Base-by-base conservation (phyloP, 2,888 invertebrate genomes). In the Megamerina dolium region DNA sequence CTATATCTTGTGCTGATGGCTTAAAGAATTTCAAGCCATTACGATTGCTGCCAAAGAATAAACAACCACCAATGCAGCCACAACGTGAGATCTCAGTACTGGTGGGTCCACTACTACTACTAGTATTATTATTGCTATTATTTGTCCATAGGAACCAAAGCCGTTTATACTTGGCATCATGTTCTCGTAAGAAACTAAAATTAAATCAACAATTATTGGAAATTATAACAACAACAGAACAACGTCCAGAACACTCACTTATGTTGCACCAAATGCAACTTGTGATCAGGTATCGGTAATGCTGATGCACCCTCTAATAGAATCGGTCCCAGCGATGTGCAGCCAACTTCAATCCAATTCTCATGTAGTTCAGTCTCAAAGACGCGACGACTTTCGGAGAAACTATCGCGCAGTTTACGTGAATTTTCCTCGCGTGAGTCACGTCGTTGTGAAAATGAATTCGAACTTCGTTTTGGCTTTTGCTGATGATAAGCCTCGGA, bases 41-140 rank as follows among this genome's bases (percentile, higher is more conserved):
- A 60, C 82, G 80, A 69, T 95, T 95, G 41, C 80, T 83, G 3
- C 95, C 97, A 64, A 97, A 97, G 74, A 99, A 99, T 10, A 78
- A 77, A 63, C 94, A 95, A 1, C 95, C 95, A 3, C 97, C 97
- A 21, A 87, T 85, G 67, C 97, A 99, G 1, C 96, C 97, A 66
- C 97, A 99, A 55, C 86, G 87, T 0, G 80, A 74, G 53, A 82
- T 81, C 3, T 79, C 77, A 16, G 64, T 62, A 54, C 85, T 83
- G 14, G 75, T 75, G 4, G 17, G 9, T 2, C 19, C 5, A 29
- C 55, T 23, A 51, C 59, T 34, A n/a, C n/a, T 62, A 54, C 85
- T 83, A 14, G 75, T 75, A 6, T n/a, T 8, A 1, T 20, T 5
- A 29, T 56, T 23, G 51, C 59, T 34, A 29, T 31, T 43, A 45